Base-by-base conservation (phyloP, 1,140 invertebrate genomes). In the Polyergus mexicanus region DNA sequence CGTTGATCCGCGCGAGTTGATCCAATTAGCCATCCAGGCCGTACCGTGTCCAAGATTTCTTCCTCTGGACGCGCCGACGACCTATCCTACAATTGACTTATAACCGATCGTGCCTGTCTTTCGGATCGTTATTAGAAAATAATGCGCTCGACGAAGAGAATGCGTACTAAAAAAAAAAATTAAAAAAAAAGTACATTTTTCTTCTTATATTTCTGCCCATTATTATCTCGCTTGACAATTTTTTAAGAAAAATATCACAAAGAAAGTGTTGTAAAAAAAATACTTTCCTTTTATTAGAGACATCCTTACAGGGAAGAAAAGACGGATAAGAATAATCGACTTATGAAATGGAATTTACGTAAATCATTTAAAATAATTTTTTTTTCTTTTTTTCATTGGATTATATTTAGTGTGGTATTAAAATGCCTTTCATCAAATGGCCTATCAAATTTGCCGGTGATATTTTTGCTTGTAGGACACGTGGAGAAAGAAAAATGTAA, bases 1-100 rank as follows among this genome's bases (percentile, higher is more conserved):
- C 88, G 88, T 92, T 92, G 91, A 92, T 92, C 89, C 84, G 88
- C 88, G 47, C 47, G 47, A 51, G 47, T 51, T 88, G 88, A 92
- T 93, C 90, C 89, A 92, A 92, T 92, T 92, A 91, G 76, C 84
- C 44, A 88, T 72, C 90, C 86, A 51, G 60, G 35, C 63, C 58
- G 51, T 58, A 66, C 66, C 56, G 51, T 68, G 28, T 32, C 66
- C 69, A 72, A 72, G 69, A 81, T 72, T 81, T 72, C 78, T 81
- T 81, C 68, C 38, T 81, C 28, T 71, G 19, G 6, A 66, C 62
- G 62, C n/a, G 41, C 25, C 66, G 25, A 56, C 5, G 32, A 71
- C 47, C 47, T 19, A 47, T 47, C 13, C 44, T 4, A 51, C 47
- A 16, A 51, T 4, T 51, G 47, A 51, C 41, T 72, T 58, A 56